Evolutionary conservation across 1,140 invertebrate genomes (phyloP), one percentile per base, ranked within the genome.

Genomic region (Heliothis virescens): DNA sequence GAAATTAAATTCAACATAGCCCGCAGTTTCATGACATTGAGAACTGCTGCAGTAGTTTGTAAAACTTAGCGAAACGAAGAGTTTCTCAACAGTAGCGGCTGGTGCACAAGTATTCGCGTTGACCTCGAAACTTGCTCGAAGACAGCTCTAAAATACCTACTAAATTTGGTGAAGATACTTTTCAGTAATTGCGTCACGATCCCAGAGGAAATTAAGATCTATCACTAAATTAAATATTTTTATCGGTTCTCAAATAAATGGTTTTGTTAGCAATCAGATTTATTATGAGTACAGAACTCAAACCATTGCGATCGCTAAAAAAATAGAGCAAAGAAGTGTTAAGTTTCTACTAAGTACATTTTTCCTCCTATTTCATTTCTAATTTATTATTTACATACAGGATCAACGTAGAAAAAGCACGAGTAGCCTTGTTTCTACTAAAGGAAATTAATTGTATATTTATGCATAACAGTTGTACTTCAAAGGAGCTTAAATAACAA

Each of bases 121-220:
- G 59, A 53, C 59, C 74, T 76, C 60, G 48, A 76, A 76, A 65
- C 74, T 76, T 41, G 47, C 41, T 76, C 11, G 26, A 65, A 76
- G 73, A 63, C 11, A 75, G 18, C 59, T n/a, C 73, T 76, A 16
- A 76, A 48, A 67, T 67, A 67, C 18, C 16, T 47, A 52, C 47
- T 62, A 41, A 7, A 50, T 26, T 76, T 65, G 7, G 60, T n/a
- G 11, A 41, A 52, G 41, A 16, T 57, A 15, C 11, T 52, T n/a
- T 41, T 57, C 29, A 29, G 71, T 80, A 80, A 80, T 80, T 74
- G 72, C 52, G 62, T 13, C 60, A 52, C 16, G 41, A 80, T 69
- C 71, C 79, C 60, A 26, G 50, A 80, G 60, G 79, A 57, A 80
- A 80, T 80, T 67, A 62, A 21, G 60, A 11, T 48, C 21, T 53